Conservation (phyloP, 2,113 vertebrate species). For the Clarias magur region DNA sequence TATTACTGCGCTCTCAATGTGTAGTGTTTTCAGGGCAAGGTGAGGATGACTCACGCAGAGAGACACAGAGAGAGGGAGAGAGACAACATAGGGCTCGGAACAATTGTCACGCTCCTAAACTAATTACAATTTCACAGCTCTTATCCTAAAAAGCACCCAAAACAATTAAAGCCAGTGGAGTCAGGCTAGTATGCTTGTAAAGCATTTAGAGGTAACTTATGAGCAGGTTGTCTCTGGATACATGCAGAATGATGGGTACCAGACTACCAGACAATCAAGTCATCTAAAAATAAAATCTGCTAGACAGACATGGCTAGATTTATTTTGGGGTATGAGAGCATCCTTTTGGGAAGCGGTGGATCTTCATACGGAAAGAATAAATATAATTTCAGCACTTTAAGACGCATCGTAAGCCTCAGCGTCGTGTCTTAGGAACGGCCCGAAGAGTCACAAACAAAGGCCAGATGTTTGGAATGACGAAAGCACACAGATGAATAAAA, state of each 20-base stretch:
- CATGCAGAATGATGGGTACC: background rate
- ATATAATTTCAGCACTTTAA: background rate
- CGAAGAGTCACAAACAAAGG: background rate
- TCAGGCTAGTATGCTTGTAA: background rate
- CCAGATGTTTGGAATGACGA: too few species aligned
- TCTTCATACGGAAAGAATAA: background rate
- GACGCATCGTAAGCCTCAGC: background rate
- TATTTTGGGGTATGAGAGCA: background rate
- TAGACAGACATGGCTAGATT: background rate
- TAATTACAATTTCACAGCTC: background rate
- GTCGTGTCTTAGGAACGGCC: background rate
- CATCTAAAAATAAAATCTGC: background rate
- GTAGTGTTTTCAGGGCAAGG: conserved; percentile 21
- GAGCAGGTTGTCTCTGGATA: background rate
- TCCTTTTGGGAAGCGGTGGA: background rate
- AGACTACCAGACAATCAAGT: background rate
- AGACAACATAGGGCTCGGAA: background rate
- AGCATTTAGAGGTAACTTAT: background rate
- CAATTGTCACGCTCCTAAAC: background rate
- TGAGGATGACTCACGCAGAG: conserved; percentile 1
- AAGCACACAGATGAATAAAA: too few species aligned
- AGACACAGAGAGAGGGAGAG: background rate
- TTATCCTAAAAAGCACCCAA: background rate
- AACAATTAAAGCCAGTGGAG: background rate
- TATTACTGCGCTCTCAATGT: conserved; percentile 12